Percentiles rank a stretch among this genome's conserved stretches.
phyloP scores from a whole-genome alignment of 2,113 vertebrate species.

The Pedionomus torquatus region DNA sequence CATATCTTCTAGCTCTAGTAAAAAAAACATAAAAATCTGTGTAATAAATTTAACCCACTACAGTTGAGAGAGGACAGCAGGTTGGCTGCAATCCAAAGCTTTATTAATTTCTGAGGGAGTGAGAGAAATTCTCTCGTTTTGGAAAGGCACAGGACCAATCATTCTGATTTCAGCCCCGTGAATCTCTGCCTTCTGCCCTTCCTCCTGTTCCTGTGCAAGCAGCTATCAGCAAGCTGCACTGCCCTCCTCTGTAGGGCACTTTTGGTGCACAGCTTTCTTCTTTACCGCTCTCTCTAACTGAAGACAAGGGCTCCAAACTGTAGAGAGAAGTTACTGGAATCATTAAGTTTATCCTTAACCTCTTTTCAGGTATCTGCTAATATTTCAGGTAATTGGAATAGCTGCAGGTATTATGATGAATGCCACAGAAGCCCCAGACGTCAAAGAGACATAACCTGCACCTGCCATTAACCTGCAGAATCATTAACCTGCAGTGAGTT shows the following conservation, averaged over 20 bases:
- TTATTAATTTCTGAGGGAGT: background rate
- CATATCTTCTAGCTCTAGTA: background rate
- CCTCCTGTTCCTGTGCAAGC: background rate
- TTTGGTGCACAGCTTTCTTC: background rate
- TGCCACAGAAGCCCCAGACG: fast-evolving
- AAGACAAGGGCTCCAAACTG: background rate
- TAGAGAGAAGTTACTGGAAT: background rate
- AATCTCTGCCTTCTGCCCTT: background rate
- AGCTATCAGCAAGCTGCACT: background rate
- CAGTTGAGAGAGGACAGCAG: background rate
- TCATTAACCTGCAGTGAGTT: background rate
- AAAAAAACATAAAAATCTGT: background rate
- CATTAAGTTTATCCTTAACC: background rate
- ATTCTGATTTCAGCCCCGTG: background rate
- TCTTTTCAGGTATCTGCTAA: background rate
- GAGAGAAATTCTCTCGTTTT: background rate
- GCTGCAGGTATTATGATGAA: background rate
- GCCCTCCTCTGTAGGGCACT: background rate
- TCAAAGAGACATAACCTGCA: background rate
- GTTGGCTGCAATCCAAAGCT: background rate
- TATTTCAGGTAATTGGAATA: background rate
- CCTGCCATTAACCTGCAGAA: background rate
- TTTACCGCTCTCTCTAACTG: background rate
- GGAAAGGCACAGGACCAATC: background rate
- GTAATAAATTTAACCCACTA: background rate